Percentiles rank a stretch among this genome's conserved stretches.
Evolutionary conservation across 1,140 invertebrate species (phyloP).

Genomic region (Euglossa dilemma): DNA sequence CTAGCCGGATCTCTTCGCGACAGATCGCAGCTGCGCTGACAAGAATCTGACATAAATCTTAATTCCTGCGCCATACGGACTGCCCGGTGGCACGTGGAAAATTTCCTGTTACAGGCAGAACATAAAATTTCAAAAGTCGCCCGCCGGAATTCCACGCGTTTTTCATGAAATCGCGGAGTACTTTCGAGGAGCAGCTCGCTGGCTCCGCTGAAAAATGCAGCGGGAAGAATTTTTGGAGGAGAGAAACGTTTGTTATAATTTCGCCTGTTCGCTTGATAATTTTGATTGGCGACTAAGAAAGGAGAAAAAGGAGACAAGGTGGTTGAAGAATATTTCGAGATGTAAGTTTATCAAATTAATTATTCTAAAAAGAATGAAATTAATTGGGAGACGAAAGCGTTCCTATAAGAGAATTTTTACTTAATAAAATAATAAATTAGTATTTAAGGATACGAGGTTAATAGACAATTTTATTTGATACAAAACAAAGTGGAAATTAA

Average conservation of each 20-base stretch:
- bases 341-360: too few species aligned
- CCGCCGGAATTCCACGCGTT: not conserved
- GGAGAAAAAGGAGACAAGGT: not conserved
- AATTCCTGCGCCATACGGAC: constrained; percentile 16
- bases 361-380: too few species aligned
- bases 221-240: not conserved
- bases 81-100: constrained; percentile 30
- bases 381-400: too few species aligned
- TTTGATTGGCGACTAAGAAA: not conserved
- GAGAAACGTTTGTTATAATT: not conserved
- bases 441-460: too few species aligned
- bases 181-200: not conserved
- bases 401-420: too few species aligned
- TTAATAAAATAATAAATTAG: too few species aligned
- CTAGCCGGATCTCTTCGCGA: not conserved
- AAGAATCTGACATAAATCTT: constrained; percentile 34
- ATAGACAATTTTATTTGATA: too few species aligned
- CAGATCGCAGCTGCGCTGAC: constrained; percentile 8
- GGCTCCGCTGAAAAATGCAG: not conserved
- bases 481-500: too few species aligned
- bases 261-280: not conserved
- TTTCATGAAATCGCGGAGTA: not conserved
- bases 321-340: too few species aligned
- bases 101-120: constrained; percentile 31
- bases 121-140: constrained; percentile 31